These are phyloP conservation scores for Drosophila auraria DNA, from an alignment of 1,140 invertebrate species.

Conservation along the genomic window DNA sequence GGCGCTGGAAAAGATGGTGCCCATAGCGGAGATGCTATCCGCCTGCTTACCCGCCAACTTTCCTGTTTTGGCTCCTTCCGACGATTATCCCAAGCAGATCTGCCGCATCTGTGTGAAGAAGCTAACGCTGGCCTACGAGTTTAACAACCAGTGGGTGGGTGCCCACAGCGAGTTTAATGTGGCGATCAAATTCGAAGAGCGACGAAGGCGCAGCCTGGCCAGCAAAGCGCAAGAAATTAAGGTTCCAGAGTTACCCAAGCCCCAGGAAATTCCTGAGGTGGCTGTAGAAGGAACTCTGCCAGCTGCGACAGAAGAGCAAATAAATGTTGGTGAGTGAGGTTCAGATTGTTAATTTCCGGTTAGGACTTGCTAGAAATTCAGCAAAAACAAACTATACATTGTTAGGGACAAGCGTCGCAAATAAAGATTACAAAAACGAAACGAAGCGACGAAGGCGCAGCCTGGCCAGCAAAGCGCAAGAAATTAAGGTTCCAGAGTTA, in stretches of 20 bases:
- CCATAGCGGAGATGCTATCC: slow-evolving; percentile 35
- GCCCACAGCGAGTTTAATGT: slow-evolving; percentile 67
- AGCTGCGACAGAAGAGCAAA: neutral
- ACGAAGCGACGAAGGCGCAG: slow-evolving; percentile 47
- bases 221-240: neutral
- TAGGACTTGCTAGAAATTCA: too few species aligned
- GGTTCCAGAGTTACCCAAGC: neutral
- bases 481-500: neutral
- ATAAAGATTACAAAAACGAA: too few species aligned
- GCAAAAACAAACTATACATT: too few species aligned
- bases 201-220: slow-evolving; percentile 49
- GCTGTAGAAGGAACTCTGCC: neutral
- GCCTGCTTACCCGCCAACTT: slow-evolving; percentile 45
- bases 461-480: slow-evolving; percentile 9
- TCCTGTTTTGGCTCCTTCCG: slow-evolving; percentile 14
- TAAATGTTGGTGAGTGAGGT: too few species aligned
- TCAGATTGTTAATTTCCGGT: too few species aligned
- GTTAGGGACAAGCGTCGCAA: too few species aligned
- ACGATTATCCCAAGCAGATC: slow-evolving; percentile 70
- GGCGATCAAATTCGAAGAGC: slow-evolving; percentile 62
- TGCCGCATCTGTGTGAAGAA: slow-evolving; percentile 66
- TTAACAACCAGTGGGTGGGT: slow-evolving; percentile 51
- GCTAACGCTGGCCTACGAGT: slow-evolving; percentile 57
- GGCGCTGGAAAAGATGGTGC: slow-evolving; percentile 27
- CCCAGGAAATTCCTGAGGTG: neutral